phyloP scores from a whole-genome alignment of 2,797 vertebrate species.

The Aldrovandia affinis region DNA sequence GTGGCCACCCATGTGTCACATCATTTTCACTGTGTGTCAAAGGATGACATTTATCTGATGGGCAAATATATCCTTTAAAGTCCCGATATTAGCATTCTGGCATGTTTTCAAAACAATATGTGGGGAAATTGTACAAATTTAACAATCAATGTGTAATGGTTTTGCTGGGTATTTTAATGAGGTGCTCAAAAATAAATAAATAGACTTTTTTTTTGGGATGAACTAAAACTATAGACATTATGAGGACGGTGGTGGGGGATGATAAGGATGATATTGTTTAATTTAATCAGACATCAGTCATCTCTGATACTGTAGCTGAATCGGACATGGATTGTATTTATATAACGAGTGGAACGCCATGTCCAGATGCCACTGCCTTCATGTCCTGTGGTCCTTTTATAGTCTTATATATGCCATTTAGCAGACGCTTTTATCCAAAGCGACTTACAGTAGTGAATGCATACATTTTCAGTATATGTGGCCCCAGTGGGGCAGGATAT shows the following conservation, averaged over 20 bases:
- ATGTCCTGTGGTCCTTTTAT: too few relatives aligned
- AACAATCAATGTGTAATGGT: background rate
- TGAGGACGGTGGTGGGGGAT: background rate
- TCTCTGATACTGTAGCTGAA: background rate
- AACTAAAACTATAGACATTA: background rate
- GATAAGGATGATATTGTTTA: background rate
- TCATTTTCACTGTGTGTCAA: background rate
- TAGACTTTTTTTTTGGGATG: background rate
- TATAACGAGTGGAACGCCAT: background rate
- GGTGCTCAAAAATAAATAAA: background rate
- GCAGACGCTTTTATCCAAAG: background rate
- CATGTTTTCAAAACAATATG: background rate
- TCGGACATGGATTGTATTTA: background rate
- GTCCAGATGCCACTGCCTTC: background rate
- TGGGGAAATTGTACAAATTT: background rate
- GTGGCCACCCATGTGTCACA: background rate
- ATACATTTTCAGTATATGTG: too few relatives aligned
- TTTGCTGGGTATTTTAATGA: background rate
- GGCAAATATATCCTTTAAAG: conserved; percentile 4
- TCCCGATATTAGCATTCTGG: background rate
- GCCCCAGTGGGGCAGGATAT: too few relatives aligned
- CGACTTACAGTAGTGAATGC: too few relatives aligned
- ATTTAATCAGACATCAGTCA: background rate
- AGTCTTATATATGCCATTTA: background rate
- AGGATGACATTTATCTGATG: background rate